Conservation (phyloP, 2,888 invertebrate genomes). For the Chymomyza fuscimana region DNA sequence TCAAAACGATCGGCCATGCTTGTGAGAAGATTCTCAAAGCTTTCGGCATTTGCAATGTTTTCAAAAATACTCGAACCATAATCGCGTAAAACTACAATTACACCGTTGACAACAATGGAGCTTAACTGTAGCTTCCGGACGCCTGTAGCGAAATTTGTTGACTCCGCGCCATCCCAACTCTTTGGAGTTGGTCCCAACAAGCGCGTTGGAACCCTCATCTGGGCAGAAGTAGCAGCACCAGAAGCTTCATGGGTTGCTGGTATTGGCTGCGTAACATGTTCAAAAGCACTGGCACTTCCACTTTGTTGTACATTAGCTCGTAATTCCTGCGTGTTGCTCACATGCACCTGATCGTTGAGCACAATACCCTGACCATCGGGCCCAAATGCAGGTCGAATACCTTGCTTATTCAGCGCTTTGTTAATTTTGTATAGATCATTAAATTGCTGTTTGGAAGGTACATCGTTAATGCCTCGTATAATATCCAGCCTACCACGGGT, state of each 20-base stretch:
- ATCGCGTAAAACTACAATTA: constrained; percentile 5
- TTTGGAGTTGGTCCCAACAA: constrained; percentile 22
- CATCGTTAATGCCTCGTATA: constrained; percentile 74
- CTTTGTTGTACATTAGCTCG: constrained; percentile 74
- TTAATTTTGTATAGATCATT: constrained; percentile 76
- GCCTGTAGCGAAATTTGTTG: constrained; percentile 25
- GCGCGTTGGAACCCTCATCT: constrained; percentile 4
- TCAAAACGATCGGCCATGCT: constrained; percentile 40
- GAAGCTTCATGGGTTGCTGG: constrained; percentile 41
- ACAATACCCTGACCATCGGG: constrained; percentile 59
- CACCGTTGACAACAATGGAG: constrained; percentile 35
- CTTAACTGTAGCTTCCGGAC: constrained; percentile 32
- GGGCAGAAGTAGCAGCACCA: neutral
- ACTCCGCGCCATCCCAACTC: constrained; percentile 12
- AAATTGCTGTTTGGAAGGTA: constrained; percentile 73
- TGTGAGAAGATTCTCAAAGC: constrained; percentile 48
- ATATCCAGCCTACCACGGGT: constrained; percentile 68
- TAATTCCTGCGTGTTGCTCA: constrained; percentile 52
- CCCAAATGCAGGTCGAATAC: constrained; percentile 67
- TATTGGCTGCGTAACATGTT: constrained; percentile 60
- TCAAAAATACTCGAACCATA: constrained; percentile 40
- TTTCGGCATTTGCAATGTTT: constrained; percentile 47
- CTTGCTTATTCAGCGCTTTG: constrained; percentile 59
- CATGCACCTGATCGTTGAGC: constrained; percentile 70
- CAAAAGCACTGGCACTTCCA: constrained; percentile 63